Evolutionary conservation across 2,797 vertebrate genomes (phyloP).

Genomic region (Coendou prehensilis): DNA sequence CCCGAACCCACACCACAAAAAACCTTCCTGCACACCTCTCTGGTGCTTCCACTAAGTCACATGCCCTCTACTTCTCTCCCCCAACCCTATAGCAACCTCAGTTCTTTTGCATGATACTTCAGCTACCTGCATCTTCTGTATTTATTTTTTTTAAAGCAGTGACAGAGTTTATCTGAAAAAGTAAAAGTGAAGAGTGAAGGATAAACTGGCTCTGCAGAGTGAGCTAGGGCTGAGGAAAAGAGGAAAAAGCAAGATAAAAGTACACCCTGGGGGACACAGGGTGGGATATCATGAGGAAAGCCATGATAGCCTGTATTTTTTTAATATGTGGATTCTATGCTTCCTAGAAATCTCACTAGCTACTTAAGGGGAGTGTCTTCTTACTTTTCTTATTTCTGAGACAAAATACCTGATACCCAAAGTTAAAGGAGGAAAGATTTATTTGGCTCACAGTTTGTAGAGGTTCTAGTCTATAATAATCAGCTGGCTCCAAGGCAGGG

Average conservation of each 20-base stretch:
- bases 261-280: neutral
- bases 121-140: neutral
- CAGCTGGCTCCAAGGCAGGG: neutral
- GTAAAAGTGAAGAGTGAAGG: neutral
- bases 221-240: neutral
- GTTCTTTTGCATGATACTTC: neutral
- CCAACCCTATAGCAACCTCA: neutral
- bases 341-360: neutral
- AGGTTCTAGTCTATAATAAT: neutral
- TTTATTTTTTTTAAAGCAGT: neutral
- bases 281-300: neutral
- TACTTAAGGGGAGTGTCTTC: neutral
- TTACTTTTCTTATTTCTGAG: neutral
- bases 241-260: neutral
- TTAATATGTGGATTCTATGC: neutral
- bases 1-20: neutral
- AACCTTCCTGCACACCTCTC: neutral
- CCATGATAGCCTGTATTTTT: neutral
- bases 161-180: neutral
- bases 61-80: neutral
- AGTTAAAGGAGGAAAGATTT: neutral
- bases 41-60: neutral
- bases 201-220: neutral
- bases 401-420: neutral
- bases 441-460: neutral